Conservation (phyloP, 1,140 invertebrate species). For the Onthophagus taurus region DNA sequence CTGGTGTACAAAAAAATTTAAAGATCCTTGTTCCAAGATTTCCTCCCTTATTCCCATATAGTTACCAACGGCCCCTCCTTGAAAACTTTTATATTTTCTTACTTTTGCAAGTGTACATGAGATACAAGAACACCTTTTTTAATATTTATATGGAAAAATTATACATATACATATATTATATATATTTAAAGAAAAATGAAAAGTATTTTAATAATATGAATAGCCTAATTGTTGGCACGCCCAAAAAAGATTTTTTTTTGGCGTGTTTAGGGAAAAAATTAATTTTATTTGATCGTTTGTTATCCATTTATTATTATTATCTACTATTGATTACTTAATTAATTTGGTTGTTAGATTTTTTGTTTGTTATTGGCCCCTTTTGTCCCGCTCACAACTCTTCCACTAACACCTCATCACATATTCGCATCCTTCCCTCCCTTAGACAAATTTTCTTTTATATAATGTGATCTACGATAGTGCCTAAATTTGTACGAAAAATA, state of each 20-base stretch:
- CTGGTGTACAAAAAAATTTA: neutral
- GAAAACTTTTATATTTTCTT: neutral
- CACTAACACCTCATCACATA: neutral
- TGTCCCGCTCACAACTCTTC: neutral
- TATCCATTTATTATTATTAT: neutral
- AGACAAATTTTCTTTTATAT: slow-evolving; percentile 2
- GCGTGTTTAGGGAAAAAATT: no score
- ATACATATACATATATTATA: neutral
- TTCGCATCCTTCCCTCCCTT: no score
- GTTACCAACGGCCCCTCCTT: slow-evolving; percentile 2
- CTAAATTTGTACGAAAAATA: slow-evolving; percentile 1
- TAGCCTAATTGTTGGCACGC: no score
- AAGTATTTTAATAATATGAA: neutral
- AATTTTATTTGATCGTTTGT: neutral
- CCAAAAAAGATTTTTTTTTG: no score
- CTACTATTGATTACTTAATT: neutral
- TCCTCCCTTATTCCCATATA: neutral
- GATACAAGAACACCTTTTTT: neutral
- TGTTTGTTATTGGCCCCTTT: neutral
- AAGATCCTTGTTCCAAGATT: neutral
- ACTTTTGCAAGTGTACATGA: neutral
- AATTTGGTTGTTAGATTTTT: slow-evolving; percentile 1
- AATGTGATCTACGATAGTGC: slow-evolving; percentile 7
- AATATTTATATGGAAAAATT: neutral
- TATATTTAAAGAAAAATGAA: neutral